Evolutionary conservation across 2,888 invertebrate species (phyloP).

Genomic region (Asteroscopus sphinx): DNA sequence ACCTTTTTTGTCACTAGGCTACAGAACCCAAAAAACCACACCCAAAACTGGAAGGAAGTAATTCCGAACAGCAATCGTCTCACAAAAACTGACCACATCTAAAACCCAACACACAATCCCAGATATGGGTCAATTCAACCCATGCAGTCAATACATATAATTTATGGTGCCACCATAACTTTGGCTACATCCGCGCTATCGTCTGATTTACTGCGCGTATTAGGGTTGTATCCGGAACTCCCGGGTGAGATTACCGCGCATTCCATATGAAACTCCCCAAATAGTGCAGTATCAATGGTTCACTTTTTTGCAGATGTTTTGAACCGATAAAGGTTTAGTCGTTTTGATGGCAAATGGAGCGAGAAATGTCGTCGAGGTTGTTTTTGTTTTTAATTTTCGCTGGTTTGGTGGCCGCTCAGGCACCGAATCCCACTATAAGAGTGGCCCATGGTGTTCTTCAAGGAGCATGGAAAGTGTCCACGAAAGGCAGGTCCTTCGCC

Average conservation of each 20-base stretch:
- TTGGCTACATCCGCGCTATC: conserved; percentile 75
- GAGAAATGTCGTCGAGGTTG: conserved; percentile 57
- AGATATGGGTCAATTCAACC: conserved; percentile 61
- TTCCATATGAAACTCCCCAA: conserved; percentile 56
- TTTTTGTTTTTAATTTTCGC: conserved; percentile 60
- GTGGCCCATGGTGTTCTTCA: conserved; percentile 76
- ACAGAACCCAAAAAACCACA: no score
- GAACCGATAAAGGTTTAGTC: conserved; percentile 13
- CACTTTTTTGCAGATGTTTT: conserved; percentile 17
- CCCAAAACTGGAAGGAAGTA: no score
- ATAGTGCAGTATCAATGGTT: conserved; percentile 27
- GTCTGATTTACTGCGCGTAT: conserved; percentile 73
- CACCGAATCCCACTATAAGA: conserved; percentile 74
- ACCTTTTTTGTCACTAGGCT: no score
- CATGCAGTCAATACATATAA: conserved; percentile 69
- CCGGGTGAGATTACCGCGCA: conserved; percentile 62
- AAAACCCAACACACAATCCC: conserved; percentile 28
- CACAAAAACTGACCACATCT: conserved; percentile 31
- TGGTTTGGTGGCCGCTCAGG: conserved; percentile 62
- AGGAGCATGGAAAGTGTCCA: conserved; percentile 80
- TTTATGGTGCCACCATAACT: conserved; percentile 79
- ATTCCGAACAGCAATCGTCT: neutral
- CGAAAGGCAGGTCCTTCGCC: conserved; percentile 82
- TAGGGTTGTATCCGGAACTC: conserved; percentile 65
- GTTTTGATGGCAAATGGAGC: conserved; percentile 15